phyloP scores from a whole-genome alignment of 2,888 invertebrate genomes.

The Coenonympha arcania region DNA sequence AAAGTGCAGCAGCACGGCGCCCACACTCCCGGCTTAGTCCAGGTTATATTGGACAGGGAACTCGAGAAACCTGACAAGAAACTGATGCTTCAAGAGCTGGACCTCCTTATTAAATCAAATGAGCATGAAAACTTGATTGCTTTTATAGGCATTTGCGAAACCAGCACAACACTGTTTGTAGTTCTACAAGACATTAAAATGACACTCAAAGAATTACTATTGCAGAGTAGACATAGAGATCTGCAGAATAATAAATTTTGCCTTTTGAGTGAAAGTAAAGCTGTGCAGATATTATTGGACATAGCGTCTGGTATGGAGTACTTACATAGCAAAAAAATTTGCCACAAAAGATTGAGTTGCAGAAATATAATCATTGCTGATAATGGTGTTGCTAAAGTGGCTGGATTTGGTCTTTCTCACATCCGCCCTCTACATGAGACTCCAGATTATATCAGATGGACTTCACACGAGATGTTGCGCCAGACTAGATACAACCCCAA shows the following conservation, averaged over 20 bases:
- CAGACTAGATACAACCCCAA: conserved; percentile 79
- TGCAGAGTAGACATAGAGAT: conserved; percentile 74
- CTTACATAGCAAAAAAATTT: conserved; percentile 77
- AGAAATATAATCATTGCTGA: conserved; percentile 80
- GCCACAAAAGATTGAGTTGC: conserved; percentile 83
- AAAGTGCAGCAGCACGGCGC: conserved; percentile 77
- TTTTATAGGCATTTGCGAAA: conserved; percentile 86
- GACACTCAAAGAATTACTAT: conserved; percentile 80
- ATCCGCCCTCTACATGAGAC: conserved; percentile 76
- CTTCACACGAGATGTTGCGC: conserved; percentile 83
- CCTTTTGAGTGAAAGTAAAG: conserved; percentile 75
- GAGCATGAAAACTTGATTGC: conserved; percentile 81
- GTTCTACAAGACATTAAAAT: conserved; percentile 80
- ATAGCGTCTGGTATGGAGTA: conserved; percentile 83
- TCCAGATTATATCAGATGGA: conserved; percentile 85
- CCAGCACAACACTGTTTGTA: conserved; percentile 81
- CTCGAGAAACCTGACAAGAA: conserved; percentile 70
- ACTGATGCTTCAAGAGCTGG: conserved; percentile 79
- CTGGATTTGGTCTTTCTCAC: conserved; percentile 83
- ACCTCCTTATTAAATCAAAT: conserved; percentile 79
- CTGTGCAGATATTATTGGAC: conserved; percentile 78
- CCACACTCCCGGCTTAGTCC: conserved; percentile 73
- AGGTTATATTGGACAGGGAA: conserved; percentile 76
- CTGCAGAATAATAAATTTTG: conserved; percentile 73
- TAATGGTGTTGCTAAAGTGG: conserved; percentile 80